Percentiles rank a stretch among this genome's conserved stretches.
Evolutionary conservation across 1,140 invertebrate genomes (phyloP).

Genomic region (Lepidostoma basale): DNA sequence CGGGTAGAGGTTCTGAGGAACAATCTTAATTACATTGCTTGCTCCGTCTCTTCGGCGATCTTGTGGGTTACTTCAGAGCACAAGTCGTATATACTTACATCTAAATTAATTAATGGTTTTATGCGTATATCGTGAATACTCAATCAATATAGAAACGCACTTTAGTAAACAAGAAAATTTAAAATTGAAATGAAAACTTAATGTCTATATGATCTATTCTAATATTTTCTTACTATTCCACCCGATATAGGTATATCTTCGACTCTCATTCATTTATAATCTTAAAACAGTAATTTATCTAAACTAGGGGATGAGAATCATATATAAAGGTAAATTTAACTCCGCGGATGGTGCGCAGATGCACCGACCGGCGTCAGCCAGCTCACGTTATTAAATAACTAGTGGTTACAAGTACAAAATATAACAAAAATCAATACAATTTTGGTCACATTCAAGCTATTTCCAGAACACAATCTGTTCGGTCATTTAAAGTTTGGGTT

Average conservation of each 20-base stretch:
- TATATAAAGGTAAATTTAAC: slow-evolving; percentile 9
- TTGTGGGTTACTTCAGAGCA: background rate
- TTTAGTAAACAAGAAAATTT: slow-evolving; percentile 17
- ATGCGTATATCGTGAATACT: slow-evolving; percentile 1
- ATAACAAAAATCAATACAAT: background rate
- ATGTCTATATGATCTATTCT: slow-evolving; percentile 25
- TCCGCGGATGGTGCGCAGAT: too few relatives aligned
- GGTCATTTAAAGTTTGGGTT: background rate
- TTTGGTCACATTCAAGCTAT: background rate
- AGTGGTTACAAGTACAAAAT: background rate
- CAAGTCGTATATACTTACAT: slow-evolving; percentile 3
- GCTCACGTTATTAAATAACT: background rate
- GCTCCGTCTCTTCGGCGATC: background rate
- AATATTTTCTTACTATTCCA: slow-evolving; percentile 29
- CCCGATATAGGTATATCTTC: slow-evolving; percentile 18
- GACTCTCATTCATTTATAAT: slow-evolving; percentile 25
- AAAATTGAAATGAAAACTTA: slow-evolving; percentile 35
- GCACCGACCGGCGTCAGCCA: too few relatives aligned
- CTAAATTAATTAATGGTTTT: slow-evolving; percentile 25
- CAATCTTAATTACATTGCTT: background rate
- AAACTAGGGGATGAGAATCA: slow-evolving; percentile 9
- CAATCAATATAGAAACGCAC: background rate
- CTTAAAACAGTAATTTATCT: slow-evolving; percentile 23
- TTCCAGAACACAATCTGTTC: background rate
- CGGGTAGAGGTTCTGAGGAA: background rate